A percentile compares a stretch with the other conserved stretches of the same genome.
These are phyloP conservation scores for Axis porcinus DNA, from an alignment of 2,113 vertebrate genomes.

Conservation along the genomic window DNA sequence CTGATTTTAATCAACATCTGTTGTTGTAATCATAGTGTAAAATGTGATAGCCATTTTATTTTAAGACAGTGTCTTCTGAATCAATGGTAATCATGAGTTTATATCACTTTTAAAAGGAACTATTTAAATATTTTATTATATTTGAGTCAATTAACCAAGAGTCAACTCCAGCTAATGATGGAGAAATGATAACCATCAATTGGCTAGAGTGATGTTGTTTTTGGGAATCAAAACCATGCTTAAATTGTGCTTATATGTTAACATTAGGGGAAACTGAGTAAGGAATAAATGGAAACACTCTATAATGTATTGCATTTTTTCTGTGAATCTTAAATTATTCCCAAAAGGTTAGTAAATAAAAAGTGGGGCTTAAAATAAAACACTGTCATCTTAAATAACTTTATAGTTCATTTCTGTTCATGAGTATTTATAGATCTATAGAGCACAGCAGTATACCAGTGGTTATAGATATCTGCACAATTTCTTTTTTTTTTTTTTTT, in stretches of 20 bases:
- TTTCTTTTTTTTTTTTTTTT: neutral
- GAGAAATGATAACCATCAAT: neutral
- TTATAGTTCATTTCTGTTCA: neutral
- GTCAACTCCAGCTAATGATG: neutral
- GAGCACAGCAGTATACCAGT: neutral
- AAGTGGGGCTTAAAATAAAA: neutral
- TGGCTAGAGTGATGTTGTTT: neutral
- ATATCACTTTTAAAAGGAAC: neutral
- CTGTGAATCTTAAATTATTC: neutral
- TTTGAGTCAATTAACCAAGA: neutral
- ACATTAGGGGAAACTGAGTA: neutral
- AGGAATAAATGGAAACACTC: neutral
- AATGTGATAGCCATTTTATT: neutral
- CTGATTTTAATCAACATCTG: neutral
- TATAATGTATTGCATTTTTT: neutral
- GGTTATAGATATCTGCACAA: neutral
- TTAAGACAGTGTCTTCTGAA: neutral
- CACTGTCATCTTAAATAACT: neutral
- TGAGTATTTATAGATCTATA: neutral
- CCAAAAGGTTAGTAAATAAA: neutral
- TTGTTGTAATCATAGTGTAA: neutral
- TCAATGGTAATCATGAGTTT: neutral
- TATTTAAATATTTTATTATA: constrained; percentile 23
- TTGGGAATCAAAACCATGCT: neutral
- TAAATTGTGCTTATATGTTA: neutral